Evolutionary conservation across 2,797 vertebrate species (phyloP), one percentile per base, ranked within the genome.

Genomic region (Dallia pectoralis): DNA sequence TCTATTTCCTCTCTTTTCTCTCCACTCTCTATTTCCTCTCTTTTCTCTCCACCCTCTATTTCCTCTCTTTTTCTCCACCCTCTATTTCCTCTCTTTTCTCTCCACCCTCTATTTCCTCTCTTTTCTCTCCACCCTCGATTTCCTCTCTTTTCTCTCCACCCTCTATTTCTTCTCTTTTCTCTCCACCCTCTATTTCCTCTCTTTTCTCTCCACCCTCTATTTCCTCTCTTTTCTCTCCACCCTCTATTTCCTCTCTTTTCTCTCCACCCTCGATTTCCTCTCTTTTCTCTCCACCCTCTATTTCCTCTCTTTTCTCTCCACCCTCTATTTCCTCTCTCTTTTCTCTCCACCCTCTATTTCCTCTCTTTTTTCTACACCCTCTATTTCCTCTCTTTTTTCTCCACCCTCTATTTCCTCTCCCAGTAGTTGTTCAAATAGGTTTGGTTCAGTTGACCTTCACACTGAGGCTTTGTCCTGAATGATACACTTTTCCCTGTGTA

Each of bases 1-100:
- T 63, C 29, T 63, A 74, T 61, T 64, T 69, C 79, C 70, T 77
- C 71, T 67, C 40, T n/a, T n/a, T n/a, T n/a, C n/a, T n/a, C n/a
- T n/a, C n/a, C n/a, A 77, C 69, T 76, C 72, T 77, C 33, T 67
- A 11, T 73, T 15, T n/a, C 19, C 9, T n/a, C 8, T 44, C 30
- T 22, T 19, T 14, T 3, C 19, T 36, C 48, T 30, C 48, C 9
- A 67, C 76, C 70, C 76, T 30, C 67, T 14, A 71, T 48, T 14
- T 48, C 18, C 48, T 12, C 56, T 29, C 29, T 29, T 11, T 4
- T 9, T 30, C 44, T 44, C 44, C 69, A 75, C 71, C 76, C 33
- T 65, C 15, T 73, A 6, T 9, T 15, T 25, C 53, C 5, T 49
- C 29, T 16, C 15, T 14, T 3, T 12, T 36, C 48, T 47, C 48